Conservation (phyloP, 2,113 vertebrate species). For the Elephantulus edwardii region DNA sequence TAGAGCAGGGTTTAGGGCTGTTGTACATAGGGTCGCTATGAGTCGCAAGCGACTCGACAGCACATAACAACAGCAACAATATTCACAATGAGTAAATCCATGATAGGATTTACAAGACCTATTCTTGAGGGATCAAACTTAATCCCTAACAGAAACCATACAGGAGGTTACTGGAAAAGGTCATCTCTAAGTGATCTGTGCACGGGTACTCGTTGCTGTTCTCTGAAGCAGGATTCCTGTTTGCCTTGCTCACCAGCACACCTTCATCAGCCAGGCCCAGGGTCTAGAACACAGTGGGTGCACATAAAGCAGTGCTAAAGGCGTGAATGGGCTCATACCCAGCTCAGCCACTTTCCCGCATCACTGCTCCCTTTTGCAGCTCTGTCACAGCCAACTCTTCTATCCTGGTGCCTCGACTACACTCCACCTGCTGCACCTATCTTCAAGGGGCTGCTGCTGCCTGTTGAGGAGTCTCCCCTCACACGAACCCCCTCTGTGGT, state of each 20-base stretch:
- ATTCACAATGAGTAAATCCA: too few species aligned
- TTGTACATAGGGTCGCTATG: too few species aligned
- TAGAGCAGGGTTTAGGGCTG: too few species aligned
- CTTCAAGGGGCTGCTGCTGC: fast-evolving
- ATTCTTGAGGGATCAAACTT: not conserved
- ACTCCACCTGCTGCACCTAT: not conserved
- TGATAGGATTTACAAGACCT: not conserved
- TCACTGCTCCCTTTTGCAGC: fast-evolving
- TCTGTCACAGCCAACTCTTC: not conserved
- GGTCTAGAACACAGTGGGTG: not conserved
- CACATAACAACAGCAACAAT: too few species aligned
- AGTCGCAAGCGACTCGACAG: too few species aligned
- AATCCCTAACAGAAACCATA: not conserved
- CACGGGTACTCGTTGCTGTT: not conserved
- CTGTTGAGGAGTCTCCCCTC: fast-evolving
- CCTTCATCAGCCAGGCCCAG: not conserved
- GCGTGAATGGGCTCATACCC: not conserved
- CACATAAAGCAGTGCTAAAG: not conserved
- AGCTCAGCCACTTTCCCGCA: fast-evolving
- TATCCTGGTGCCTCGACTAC: not conserved
- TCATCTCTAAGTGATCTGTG: not conserved
- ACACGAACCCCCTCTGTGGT: not conserved
- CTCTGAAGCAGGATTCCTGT: not conserved
- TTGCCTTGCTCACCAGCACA: not conserved
- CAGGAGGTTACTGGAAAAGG: fast-evolving